phyloP scores from a whole-genome alignment of 2,113 vertebrate species.

The Gallinago media region DNA sequence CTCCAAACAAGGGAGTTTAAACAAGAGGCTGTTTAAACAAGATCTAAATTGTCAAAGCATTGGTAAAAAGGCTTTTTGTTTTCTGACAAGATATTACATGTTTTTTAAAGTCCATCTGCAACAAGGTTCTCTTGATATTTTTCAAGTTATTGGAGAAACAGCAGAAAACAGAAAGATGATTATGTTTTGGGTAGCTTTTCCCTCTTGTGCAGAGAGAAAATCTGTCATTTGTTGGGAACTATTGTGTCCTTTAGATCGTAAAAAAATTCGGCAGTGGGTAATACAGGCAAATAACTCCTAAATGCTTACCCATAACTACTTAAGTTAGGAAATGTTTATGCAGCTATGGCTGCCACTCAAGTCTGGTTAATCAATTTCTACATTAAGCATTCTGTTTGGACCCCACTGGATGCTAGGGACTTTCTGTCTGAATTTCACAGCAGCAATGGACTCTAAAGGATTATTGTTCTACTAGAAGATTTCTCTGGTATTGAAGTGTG shows the following conservation, averaged over 20 bases:
- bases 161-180: neutral
- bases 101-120: conserved; percentile 17
- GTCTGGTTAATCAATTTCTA: neutral
- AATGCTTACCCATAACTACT: neutral
- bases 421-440: neutral
- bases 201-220: neutral
- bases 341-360: neutral
- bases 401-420: neutral
- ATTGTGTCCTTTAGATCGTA: neutral
- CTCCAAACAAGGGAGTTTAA: neutral
- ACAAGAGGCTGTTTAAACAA: neutral
- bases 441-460: neutral
- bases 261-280: rapidly evolving
- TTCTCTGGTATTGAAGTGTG: neutral
- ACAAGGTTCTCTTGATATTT: neutral
- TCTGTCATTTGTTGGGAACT: neutral
- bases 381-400: neutral
- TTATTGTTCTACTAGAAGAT: neutral
- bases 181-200: neutral
- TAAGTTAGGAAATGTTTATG: neutral
- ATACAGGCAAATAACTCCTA: neutral
- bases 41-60: conserved; percentile 7
- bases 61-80: conserved; percentile 1
- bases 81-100: conserved; percentile 30
- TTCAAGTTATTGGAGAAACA: neutral